These are phyloP conservation scores for Machimus atricapillus DNA, from an alignment of 2,888 invertebrate species.

Conservation along the genomic window DNA sequence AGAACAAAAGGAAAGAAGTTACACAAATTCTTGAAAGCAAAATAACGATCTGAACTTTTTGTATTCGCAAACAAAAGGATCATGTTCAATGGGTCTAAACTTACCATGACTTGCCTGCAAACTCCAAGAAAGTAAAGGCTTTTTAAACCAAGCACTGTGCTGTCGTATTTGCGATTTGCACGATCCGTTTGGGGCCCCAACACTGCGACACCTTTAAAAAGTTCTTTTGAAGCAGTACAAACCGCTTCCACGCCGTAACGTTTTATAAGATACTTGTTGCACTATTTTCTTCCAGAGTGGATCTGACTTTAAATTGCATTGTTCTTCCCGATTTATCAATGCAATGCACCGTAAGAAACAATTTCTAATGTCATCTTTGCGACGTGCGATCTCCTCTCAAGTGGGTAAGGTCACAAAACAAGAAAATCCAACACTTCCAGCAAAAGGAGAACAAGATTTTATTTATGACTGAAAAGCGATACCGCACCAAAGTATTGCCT, in stretches of 20 bases:
- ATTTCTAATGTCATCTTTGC: neutral
- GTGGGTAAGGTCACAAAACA: constrained; percentile 13
- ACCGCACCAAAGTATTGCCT: constrained; percentile 11
- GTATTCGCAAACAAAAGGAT: neutral
- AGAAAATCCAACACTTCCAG: neutral
- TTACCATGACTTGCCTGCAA: constrained; percentile 12
- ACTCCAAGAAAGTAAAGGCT: neutral
- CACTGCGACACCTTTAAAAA: constrained; percentile 6
- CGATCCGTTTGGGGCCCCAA: constrained; percentile 10
- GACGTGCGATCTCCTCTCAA: neutral
- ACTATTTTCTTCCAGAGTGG: neutral
- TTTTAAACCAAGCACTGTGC: neutral
- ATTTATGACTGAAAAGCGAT: neutral
- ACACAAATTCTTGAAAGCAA: neutral
- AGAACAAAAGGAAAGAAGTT: neutral
- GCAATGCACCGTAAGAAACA: constrained; percentile 16
- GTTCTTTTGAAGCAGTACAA: neutral
- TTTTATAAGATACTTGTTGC: neutral
- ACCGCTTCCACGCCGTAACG: neutral
- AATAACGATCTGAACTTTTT: neutral
- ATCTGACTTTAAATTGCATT: constrained; percentile 12
- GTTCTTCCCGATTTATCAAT: constrained; percentile 5
- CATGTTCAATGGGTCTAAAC: neutral
- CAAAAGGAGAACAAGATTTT: constrained; percentile 21
- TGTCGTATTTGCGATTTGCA: neutral